A percentile compares a stretch with the other conserved stretches of the same genome.
Conservation (phyloP, 2,888 invertebrate species). For the Ophion costatus region DNA sequence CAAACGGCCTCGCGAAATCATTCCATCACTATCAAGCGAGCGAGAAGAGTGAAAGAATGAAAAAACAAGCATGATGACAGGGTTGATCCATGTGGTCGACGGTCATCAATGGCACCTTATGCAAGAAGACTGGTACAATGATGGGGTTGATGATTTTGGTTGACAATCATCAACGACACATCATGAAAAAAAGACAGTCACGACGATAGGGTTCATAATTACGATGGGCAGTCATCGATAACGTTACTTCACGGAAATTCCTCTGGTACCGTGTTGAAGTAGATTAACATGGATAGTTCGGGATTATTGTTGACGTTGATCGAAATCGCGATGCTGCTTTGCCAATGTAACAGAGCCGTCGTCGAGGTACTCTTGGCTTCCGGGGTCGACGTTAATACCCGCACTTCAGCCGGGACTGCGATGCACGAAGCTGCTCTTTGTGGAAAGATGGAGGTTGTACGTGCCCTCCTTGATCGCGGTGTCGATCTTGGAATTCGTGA, state of each 20-base stretch:
- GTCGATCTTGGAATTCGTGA: conserved; percentile 93
- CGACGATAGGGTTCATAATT: too few species aligned
- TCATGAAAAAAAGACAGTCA: too few species aligned
- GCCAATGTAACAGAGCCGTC: conserved; percentile 86
- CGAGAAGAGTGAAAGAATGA: neutral
- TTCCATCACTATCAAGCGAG: conserved; percentile 4
- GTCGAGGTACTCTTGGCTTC: conserved; percentile 92
- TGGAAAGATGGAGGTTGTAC: conserved; percentile 95
- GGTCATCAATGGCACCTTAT: neutral
- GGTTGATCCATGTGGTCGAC: too few species aligned
- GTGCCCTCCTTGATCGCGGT: conserved; percentile 91
- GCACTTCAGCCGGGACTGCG: conserved; percentile 94
- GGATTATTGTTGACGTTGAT: neutral
- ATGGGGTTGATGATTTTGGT: neutral
- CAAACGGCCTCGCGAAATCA: neutral
- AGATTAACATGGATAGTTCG: neutral
- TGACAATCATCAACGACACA: neutral
- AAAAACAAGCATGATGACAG: neutral
- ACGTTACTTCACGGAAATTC: too few species aligned
- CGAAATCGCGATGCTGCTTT: conserved; percentile 4
- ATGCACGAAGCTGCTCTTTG: conserved; percentile 97
- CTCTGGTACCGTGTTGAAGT: too few species aligned
- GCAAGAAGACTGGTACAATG: neutral
- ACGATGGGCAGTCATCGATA: too few species aligned
- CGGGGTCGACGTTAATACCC: conserved; percentile 94